Evolutionary conservation across 2,888 invertebrate species (phyloP).

Genomic region (Polydrusus tereticollis): DNA sequence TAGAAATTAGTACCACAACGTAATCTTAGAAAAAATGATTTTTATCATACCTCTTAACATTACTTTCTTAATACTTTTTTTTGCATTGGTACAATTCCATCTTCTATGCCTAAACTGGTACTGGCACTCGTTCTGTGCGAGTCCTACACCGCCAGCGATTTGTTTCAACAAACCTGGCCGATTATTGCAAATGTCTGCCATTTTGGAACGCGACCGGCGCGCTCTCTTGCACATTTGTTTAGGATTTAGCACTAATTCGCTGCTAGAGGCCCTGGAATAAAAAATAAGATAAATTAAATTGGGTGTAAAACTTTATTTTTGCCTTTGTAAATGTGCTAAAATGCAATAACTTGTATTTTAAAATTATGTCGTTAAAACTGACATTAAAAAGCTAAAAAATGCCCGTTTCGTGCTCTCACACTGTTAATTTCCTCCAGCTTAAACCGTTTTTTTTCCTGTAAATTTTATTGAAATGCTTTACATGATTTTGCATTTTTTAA

Average conservation of each 20-base stretch:
- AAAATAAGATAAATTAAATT: constrained; percentile 11
- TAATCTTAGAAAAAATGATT: too few species aligned
- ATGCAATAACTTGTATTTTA: too few species aligned
- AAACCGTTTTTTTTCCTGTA: too few species aligned
- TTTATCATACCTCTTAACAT: constrained; percentile 81
- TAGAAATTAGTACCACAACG: not conserved
- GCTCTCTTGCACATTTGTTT: constrained; percentile 90
- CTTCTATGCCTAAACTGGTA: constrained; percentile 86
- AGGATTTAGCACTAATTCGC: constrained; percentile 89
- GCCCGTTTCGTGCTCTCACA: too few species aligned
- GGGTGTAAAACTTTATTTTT: too few species aligned
- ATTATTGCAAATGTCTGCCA: constrained; percentile 84
- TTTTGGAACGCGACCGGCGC: constrained; percentile 80
- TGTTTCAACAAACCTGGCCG: constrained; percentile 85
- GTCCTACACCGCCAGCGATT: constrained; percentile 85
- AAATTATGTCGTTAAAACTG: too few species aligned
- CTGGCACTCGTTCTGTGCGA: constrained; percentile 89
- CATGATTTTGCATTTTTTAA: too few species aligned
- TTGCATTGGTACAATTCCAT: constrained; percentile 91
- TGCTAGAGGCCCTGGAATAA: constrained; percentile 79
- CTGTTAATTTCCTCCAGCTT: too few species aligned
- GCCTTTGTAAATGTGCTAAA: too few species aligned
- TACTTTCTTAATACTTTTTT: constrained; percentile 86
- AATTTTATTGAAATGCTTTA: too few species aligned
- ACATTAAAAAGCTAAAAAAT: too few species aligned